Conservation (phyloP, 2,888 invertebrate species). For the Tricholauxania praeusta region DNA sequence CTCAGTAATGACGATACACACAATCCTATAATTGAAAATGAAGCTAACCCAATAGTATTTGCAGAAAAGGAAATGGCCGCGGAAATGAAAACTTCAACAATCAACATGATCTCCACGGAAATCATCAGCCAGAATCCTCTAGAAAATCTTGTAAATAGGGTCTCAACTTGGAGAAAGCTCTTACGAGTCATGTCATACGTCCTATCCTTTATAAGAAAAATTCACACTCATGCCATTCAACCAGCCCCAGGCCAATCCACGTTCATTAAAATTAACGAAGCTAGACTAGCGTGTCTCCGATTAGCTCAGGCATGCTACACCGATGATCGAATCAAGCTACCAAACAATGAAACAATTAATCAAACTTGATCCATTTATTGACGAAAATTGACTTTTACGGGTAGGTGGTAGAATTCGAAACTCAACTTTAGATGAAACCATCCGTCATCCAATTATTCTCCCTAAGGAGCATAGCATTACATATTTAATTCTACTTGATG, state of each 20-base stretch:
- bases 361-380: slow-evolving; percentile 12
- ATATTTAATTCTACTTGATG: slow-evolving; percentile 1
- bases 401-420: slow-evolving; percentile 13
- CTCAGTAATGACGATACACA: too few relatives aligned
- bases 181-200: too few relatives aligned
- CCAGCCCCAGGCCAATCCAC: background rate
- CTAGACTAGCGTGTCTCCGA: background rate
- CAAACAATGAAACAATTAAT: background rate
- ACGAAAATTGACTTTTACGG: slow-evolving; percentile 15
- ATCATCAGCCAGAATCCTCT: too few relatives aligned
- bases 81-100: too few relatives aligned
- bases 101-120: too few relatives aligned
- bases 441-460: slow-evolving; percentile 24
- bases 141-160: too few relatives aligned
- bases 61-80: too few relatives aligned
- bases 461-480: slow-evolving; percentile 19
- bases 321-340: background rate
- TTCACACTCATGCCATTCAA: background rate
- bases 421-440: background rate
- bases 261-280: slow-evolving; percentile 12
- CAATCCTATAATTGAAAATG: too few relatives aligned
- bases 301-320: too few relatives aligned
- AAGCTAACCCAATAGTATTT: too few relatives aligned
- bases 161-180: too few relatives aligned
- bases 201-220: too few relatives aligned